Evolutionary conservation across 2,797 vertebrate genomes (phyloP).

Genomic region (Lacerta bilineata): DNA sequence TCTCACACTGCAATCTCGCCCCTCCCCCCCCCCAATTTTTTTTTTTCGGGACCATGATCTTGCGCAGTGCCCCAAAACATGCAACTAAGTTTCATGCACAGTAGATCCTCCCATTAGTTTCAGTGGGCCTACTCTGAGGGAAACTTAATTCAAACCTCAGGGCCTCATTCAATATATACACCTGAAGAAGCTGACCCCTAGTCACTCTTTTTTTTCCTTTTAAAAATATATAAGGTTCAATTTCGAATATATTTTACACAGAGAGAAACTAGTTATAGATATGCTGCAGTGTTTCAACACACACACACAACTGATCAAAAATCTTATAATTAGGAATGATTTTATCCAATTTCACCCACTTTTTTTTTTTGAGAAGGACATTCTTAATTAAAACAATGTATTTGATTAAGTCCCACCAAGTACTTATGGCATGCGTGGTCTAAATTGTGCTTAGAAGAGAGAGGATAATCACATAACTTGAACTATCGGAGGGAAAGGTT

Average conservation of each 20-base stretch:
- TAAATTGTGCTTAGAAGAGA: constrained; percentile 3
- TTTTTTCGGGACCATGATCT: too few relatives aligned
- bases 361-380: constrained; percentile 18
- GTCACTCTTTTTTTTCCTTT: not conserved
- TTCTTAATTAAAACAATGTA: constrained; percentile 26
- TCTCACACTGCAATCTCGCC: too few relatives aligned
- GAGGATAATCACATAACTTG: constrained; percentile 20
- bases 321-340: not conserved
- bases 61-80: too few relatives aligned
- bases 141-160: too few relatives aligned
- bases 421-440: not conserved
- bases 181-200: not conserved
- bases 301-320: not conserved
- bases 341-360: not conserved
- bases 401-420: constrained; percentile 17
- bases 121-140: too few relatives aligned
- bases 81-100: too few relatives aligned
- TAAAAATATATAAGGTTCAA: not conserved
- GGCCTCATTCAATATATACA: not conserved
- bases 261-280: not conserved
- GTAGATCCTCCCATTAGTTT: too few relatives aligned
- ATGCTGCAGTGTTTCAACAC: not conserved
- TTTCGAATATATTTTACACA: not conserved
- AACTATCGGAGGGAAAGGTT: not conserved
- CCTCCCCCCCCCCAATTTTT: too few relatives aligned